Evolutionary conservation across 2,113 vertebrate genomes (phyloP), one percentile per base, ranked within the genome.

Genomic region (Melospiza melodia): DNA sequence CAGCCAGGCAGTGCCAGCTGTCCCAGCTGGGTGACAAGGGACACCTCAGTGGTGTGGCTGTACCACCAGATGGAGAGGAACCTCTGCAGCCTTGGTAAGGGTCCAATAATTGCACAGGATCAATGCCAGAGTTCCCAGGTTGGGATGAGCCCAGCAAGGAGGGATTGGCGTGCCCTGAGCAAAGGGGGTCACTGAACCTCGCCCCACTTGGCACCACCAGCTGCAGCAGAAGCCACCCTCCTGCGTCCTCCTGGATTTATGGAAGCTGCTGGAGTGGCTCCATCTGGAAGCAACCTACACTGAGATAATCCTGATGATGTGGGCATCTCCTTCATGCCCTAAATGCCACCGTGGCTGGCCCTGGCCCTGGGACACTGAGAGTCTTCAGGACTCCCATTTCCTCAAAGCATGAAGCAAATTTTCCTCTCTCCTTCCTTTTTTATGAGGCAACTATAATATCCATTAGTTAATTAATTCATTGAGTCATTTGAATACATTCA

Each of bases 301-400:
- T 35, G 22, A 59, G 31, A 28, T 11, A 33, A 65, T 51, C 72
- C 21, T 41, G 13, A 22, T 84, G 39, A 69, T 16, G 7, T 61
- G 83, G 35, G 30, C 24, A 44, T 59, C 74, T 87, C 52, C 39
- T 73, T 81, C 33, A 7, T 9, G 14, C 8, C 48, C 20, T 51
- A 39, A 84, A 82, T 33, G 65, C 51, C 57, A 67, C 9, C 0
- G 0, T 2, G 13, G 30, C 49, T 21, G 17, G 51, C 44, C 33
- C 35, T 75, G 62, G 58, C 49, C 23, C 35, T 20, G 14, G 54
- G 21, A 80, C 68, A 22, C 21, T 48, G 46, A 21, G 46, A 23
- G 46, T 49, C 51, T 58, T 62, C 65, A 27, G 31, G 52, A 55
- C 11, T 62, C 46, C 12, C 0, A 0, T 28, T 30, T 69, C 41